Evolutionary conservation across 2,888 invertebrate species (phyloP).

Genomic region (Scaptomyza flava): DNA sequence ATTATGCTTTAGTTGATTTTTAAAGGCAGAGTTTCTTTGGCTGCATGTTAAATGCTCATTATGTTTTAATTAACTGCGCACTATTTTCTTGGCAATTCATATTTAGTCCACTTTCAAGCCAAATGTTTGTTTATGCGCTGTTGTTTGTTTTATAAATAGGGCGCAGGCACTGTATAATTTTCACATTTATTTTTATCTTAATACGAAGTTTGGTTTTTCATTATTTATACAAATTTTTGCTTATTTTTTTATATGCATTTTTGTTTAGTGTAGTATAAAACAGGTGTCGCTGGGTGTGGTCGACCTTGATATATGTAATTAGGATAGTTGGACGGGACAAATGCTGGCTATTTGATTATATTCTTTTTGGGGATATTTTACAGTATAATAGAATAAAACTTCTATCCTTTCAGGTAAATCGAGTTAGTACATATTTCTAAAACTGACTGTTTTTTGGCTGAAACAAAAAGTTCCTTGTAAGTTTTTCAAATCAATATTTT

Average conservation of each 20-base stretch:
- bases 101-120: conserved; percentile 57
- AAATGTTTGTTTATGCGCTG: conserved; percentile 24
- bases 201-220: conserved; percentile 76
- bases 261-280: background rate
- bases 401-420: too few relatives aligned
- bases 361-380: background rate
- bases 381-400: too few relatives aligned
- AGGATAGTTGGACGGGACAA: background rate
- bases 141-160: conserved; percentile 68
- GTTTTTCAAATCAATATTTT: too few relatives aligned
- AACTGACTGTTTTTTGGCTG: too few relatives aligned
- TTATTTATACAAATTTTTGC: conserved; percentile 66
- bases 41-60: conserved; percentile 73
- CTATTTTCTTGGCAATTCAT: conserved; percentile 74
- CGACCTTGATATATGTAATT: conserved; percentile 47
- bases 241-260: conserved; percentile 25
- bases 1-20: conserved; percentile 64
- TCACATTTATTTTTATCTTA: conserved; percentile 73
- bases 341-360: background rate
- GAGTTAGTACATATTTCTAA: too few relatives aligned
- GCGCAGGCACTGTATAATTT: conserved; percentile 68
- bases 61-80: conserved; percentile 76
- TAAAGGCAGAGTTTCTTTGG: conserved; percentile 13
- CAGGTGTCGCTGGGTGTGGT: conserved; percentile 13
- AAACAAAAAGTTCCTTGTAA: too few relatives aligned